Evolutionary conservation across 2,888 invertebrate genomes (phyloP).

Genomic region (Nineta flava): DNA sequence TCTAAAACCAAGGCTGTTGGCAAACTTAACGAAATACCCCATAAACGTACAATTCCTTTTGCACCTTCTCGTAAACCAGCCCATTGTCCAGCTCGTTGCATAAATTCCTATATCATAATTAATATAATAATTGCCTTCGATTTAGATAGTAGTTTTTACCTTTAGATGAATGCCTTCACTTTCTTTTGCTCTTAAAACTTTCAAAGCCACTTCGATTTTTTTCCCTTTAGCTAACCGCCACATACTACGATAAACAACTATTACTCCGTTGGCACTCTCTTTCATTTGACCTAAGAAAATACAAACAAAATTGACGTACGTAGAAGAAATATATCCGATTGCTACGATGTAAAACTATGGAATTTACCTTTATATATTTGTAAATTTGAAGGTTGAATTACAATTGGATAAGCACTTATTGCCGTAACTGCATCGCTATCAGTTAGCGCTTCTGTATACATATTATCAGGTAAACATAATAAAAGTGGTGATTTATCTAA

Average conservation of each 20-base stretch:
- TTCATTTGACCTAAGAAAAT: constrained; percentile 36
- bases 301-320: constrained; percentile 4
- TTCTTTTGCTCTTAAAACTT: constrained; percentile 52
- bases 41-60: constrained; percentile 56
- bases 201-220: constrained; percentile 65
- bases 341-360: constrained; percentile 8
- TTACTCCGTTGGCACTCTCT: constrained; percentile 42
- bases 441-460: constrained; percentile 34
- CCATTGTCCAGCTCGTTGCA: constrained; percentile 63
- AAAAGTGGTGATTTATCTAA: constrained; percentile 54
- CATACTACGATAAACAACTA: constrained; percentile 54
- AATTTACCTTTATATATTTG: constrained; percentile 46
- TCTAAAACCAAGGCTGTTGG: constrained; percentile 72
- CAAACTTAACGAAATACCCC: constrained; percentile 59
- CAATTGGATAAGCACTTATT: constrained; percentile 36
- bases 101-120: constrained; percentile 45
- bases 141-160: constrained; percentile 24
- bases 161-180: constrained; percentile 38
- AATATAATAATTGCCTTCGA: not conserved
- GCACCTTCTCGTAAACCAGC: constrained; percentile 49
- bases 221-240: constrained; percentile 63
- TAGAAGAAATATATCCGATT: not conserved
- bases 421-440: constrained; percentile 31
- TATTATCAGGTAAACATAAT: constrained; percentile 42
- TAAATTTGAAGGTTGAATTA: constrained; percentile 50